Base-by-base conservation (phyloP, 2,797 vertebrate species). In the Pogoniulus pusillus region DNA sequence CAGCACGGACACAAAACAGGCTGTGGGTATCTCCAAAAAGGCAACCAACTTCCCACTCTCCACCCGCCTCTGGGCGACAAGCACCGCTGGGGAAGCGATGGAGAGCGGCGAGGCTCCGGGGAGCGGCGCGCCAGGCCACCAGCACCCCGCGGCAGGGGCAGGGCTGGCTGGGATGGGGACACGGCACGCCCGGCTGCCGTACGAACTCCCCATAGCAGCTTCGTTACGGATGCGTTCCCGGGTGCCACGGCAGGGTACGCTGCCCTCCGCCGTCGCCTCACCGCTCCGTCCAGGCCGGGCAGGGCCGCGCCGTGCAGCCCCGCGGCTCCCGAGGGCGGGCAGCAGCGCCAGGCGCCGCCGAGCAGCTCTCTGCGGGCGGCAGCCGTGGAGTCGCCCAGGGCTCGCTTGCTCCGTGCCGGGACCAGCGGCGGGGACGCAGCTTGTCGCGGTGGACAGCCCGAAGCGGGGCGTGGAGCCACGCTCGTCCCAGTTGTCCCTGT, bases 181-280 rank as follows among this genome's bases (percentile, higher is more conserved):
- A 39, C n/a, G 22, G 58, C 54, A 79, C 47, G 27, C 71, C 62
- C 58, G 59, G 64, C 49, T 98, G 99, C 98, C 99, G 99, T 99
- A 98, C 99, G 99, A 98, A 97, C 97, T 98, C 97, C 98, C 98
- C 98, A 98, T 97, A 98, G 98, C 97, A 99, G 98, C 98, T 98
- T 98, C 98, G 99, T 99, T 96, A 98, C 98, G 97, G 98, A 97
- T 72, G 96, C 95, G 97, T 98, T 97, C 97, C 96, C 97, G 98
- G 97, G 98, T 95, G 84, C 98, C 96, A 94, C 94, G 95, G 69
- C 94, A 96, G 97, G 93, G 96, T 98, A 97, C 98, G 89, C 79
- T 14, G 53, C 45, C 20, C 18, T 19, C 45, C 45, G 34, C n/a
- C 37, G n/a, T n/a, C n/a, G n/a, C 73, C 12, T 15, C 19, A 35